phyloP scores from a whole-genome alignment of 2,888 invertebrate genomes.

The Tyria jacobaeae region DNA sequence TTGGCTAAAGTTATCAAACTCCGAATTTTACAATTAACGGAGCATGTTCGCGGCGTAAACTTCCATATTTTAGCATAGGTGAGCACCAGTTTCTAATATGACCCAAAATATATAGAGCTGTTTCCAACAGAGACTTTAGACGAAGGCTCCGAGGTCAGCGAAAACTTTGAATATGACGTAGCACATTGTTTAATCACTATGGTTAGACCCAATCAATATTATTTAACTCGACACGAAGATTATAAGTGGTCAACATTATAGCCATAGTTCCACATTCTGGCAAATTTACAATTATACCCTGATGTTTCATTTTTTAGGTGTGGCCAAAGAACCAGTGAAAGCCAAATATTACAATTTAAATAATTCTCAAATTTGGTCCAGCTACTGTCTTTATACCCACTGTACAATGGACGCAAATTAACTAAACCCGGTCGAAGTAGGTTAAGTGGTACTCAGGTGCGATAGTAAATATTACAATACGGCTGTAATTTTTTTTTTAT shows the following conservation, averaged over 20 bases:
- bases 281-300: not conserved
- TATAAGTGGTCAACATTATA: not conserved
- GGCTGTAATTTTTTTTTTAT: no score
- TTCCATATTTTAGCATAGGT: constrained; percentile 75
- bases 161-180: constrained; percentile 36
- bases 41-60: constrained; percentile 63
- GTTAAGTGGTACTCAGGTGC: no score
- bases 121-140: constrained; percentile 64
- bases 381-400: no score
- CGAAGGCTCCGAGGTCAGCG: constrained; percentile 52
- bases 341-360: no score
- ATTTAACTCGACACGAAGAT: constrained; percentile 20
- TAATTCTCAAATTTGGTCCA: no score
- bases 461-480: no score
- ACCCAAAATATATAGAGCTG: constrained; percentile 68
- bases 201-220: constrained; percentile 30
- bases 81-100: constrained; percentile 71
- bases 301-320: no score
- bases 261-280: no score
- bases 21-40: constrained; percentile 76
- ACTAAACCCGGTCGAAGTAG: no score
- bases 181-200: constrained; percentile 28
- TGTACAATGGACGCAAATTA: no score
- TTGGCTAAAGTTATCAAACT: constrained; percentile 70
- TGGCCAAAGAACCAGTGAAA: no score